Conservation (phyloP, 2,888 invertebrate species). For the Lacanobia wlatinum region DNA sequence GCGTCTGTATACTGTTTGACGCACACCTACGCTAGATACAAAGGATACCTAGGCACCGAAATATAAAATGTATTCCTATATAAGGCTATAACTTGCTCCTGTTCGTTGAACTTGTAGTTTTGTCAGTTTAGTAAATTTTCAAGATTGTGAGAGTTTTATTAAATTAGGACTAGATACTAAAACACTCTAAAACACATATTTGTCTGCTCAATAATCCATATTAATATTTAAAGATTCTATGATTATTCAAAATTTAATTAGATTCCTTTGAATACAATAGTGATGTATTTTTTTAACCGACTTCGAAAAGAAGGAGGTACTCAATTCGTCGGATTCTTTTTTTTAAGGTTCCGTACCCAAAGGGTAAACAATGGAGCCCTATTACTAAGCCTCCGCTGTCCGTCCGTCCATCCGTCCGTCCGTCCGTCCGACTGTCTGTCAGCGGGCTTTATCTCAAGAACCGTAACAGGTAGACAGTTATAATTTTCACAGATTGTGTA, state of each 20-base stretch:
- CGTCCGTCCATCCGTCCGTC: too few species aligned
- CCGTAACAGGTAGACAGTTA: too few species aligned
- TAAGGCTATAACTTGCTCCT: neutral
- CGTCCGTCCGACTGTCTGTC: too few species aligned
- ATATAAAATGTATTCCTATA: too few species aligned
- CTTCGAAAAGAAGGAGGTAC: too few species aligned
- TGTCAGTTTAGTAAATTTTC: constrained; percentile 8
- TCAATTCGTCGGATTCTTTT: too few species aligned
- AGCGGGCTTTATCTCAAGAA: too few species aligned
- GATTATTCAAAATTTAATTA: neutral
- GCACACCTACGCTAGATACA: neutral
- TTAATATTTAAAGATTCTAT: neutral
- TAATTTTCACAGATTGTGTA: too few species aligned
- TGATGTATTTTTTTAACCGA: too few species aligned
- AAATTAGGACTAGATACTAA: constrained; percentile 2
- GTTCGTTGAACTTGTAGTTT: neutral
- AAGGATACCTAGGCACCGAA: neutral
- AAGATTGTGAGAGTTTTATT: constrained; percentile 10
- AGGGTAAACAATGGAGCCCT: too few species aligned
- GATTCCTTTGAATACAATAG: neutral
- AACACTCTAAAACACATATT: neutral
- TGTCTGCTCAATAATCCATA: neutral
- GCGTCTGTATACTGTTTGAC: neutral
- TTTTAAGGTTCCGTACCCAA: too few species aligned
- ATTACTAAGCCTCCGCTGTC: too few species aligned